phyloP scores from a whole-genome alignment of 2,113 vertebrate species.

The Isichthys henryi region DNA sequence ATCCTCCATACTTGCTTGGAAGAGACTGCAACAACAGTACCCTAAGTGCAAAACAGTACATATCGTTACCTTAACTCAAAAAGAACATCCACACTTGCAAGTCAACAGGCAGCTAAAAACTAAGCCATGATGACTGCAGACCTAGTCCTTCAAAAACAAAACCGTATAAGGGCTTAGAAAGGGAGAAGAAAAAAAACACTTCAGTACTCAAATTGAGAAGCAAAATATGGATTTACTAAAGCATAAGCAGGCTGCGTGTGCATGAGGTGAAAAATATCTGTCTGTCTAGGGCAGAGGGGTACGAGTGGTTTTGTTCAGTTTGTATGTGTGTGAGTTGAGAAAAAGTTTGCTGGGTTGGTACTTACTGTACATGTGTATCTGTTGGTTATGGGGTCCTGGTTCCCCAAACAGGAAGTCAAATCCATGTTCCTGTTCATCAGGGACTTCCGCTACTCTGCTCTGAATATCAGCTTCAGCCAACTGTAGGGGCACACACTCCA shows the following conservation, averaged over 20 bases:
- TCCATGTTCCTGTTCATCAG: no score
- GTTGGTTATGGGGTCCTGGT: no score
- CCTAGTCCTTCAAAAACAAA: not conserved
- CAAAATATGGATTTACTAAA: not conserved
- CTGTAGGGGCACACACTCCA: not conserved
- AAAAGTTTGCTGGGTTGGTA: not conserved
- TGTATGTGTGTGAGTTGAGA: not conserved
- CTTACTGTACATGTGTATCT: not conserved
- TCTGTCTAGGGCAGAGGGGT: no score
- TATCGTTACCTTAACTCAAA: not conserved
- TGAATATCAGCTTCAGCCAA: no score
- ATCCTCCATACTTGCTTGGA: not conserved
- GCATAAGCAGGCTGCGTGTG: not conserved
- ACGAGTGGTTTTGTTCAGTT: no score
- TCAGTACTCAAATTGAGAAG: not conserved
- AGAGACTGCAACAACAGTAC: not conserved
- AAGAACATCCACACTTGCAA: not conserved
- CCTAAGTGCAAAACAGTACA: not conserved
- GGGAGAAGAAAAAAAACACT: not conserved
- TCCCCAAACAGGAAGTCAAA: no score
- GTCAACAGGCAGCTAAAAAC: not conserved
- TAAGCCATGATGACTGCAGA: not conserved
- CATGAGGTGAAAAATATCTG: no score
- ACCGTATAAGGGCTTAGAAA: not conserved
- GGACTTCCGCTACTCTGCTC: no score